phyloP scores from a whole-genome alignment of 2,888 invertebrate species.

The Ceriagrion tenellum region DNA sequence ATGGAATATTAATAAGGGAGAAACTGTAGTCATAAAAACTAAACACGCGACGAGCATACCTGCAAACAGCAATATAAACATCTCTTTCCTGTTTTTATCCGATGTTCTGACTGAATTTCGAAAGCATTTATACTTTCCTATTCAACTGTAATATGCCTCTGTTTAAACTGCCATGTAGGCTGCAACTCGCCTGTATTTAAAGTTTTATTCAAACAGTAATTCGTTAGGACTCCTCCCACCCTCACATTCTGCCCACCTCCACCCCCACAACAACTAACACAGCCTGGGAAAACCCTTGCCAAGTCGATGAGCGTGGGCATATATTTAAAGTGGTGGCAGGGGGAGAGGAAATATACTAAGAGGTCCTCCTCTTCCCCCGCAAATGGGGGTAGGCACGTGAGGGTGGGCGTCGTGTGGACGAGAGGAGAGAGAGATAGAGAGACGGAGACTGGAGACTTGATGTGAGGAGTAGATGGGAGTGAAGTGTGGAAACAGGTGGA shows the following conservation, averaged over 20 bases:
- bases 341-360: not conserved
- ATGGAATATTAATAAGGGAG: too few species aligned
- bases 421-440: not conserved
- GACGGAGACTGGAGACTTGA: not conserved
- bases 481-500: constrained; percentile 66
- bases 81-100: too few species aligned
- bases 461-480: constrained; percentile 59
- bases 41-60: too few species aligned
- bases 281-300: constrained; percentile 17
- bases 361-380: not conserved
- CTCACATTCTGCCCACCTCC: not conserved
- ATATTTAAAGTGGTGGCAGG: not conserved
- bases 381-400: not conserved
- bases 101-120: too few species aligned
- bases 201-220: too few species aligned
- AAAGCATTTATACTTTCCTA: too few species aligned
- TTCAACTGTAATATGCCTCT: too few species aligned
- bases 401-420: not conserved
- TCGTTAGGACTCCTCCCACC: not conserved
- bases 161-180: too few species aligned
- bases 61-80: too few species aligned
- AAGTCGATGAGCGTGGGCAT: constrained; percentile 26
- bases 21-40: too few species aligned
- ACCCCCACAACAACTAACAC: not conserved
- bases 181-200: too few species aligned